These are phyloP conservation scores for Salvator merianae DNA, from an alignment of 2,113 vertebrate genomes.

Conservation along the genomic window DNA sequence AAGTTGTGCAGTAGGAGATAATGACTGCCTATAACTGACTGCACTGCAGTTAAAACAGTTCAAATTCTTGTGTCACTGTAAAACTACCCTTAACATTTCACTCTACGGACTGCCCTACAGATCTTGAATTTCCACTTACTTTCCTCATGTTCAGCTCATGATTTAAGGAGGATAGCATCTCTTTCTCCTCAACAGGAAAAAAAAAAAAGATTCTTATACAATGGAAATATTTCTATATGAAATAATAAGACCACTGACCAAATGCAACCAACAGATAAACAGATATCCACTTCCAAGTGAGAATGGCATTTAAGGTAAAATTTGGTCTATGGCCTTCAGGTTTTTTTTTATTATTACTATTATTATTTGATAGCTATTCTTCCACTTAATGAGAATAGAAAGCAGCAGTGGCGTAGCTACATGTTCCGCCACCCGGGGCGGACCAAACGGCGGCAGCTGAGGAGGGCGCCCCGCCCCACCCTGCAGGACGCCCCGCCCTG, in stretches of 20 bases:
- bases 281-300: not conserved
- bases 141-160: not conserved
- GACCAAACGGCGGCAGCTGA: too few species aligned
- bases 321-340: not conserved
- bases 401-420: too few species aligned
- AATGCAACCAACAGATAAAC: constrained; percentile 14
- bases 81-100: not conserved
- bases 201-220: not conserved
- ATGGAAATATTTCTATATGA: constrained; percentile 9
- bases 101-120: accelerated
- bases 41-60: not conserved
- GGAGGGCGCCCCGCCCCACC: too few species aligned
- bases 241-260: not conserved
- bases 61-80: not conserved
- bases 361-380: not conserved
- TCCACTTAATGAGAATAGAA: not conserved
- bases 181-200: constrained; percentile 14
- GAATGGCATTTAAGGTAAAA: constrained; percentile 35
- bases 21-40: constrained; percentile 3
- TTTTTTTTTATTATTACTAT: too few species aligned
- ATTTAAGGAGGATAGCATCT: not conserved
- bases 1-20: not conserved
- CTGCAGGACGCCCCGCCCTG: too few species aligned
- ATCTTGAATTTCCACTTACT: accelerated
- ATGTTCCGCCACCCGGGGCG: too few species aligned